Evolutionary conservation across 2,797 vertebrate genomes (phyloP).

Genomic region (Lophotriccus pileatus): DNA sequence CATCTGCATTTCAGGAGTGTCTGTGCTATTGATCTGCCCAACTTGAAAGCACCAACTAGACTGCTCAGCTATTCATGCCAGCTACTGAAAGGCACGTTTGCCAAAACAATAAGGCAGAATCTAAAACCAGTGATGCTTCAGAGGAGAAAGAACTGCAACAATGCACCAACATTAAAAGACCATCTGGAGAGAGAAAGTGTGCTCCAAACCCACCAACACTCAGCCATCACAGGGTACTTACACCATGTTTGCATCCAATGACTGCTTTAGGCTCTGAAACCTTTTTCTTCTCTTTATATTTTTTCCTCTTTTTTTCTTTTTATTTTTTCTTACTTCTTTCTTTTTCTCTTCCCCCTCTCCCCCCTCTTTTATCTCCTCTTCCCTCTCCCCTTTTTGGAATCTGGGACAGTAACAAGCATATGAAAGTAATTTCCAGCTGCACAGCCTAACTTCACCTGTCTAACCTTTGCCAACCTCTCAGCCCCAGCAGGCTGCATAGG

Average conservation of each 20-base stretch:
- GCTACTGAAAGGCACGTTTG: background rate
- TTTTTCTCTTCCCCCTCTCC: accelerated
- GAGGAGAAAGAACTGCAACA: background rate
- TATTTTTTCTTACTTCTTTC: background rate
- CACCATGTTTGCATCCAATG: background rate
- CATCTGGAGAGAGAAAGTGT: background rate
- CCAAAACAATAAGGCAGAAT: background rate
- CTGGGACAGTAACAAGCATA: background rate
- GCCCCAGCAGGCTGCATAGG: background rate
- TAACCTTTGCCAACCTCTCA: background rate
- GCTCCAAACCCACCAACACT: background rate
- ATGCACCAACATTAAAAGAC: background rate
- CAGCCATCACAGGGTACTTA: background rate
- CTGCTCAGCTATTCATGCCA: background rate
- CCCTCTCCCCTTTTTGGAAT: background rate
- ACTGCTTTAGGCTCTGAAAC: background rate
- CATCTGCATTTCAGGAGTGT: background rate
- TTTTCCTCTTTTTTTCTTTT: accelerated
- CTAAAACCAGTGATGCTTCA: background rate
- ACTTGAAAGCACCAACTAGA: background rate
- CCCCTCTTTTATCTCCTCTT: background rate
- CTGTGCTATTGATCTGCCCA: background rate
- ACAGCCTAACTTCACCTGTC: background rate
- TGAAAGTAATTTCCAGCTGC: background rate
- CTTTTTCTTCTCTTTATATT: background rate